Evolutionary conservation across 2,797 vertebrate species (phyloP).

Genomic region (Scomberomorus guttatus): DNA sequence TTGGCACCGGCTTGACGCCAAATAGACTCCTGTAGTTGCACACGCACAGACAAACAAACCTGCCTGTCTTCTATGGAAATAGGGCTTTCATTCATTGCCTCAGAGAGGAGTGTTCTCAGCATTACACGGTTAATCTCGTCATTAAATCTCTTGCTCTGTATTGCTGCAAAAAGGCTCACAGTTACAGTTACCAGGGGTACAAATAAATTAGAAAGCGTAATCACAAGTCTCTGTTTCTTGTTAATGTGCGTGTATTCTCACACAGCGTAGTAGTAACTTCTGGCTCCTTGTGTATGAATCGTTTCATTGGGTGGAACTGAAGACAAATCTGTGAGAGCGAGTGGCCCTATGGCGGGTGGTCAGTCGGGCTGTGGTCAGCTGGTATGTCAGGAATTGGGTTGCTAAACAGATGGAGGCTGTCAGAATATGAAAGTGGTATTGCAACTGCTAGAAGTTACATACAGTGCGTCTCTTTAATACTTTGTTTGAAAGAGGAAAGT

Average conservation of each 20-base stretch:
- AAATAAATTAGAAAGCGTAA: conserved; percentile 1
- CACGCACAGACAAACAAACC: conserved; percentile 50
- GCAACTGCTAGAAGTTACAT: conserved; percentile 23
- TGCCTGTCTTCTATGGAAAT: conserved; percentile 59
- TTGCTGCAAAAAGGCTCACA: conserved; percentile 26
- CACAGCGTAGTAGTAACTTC: neutral
- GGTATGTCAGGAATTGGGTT: conserved; percentile 62
- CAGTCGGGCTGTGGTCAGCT: conserved; percentile 56
- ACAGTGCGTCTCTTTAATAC: conserved; percentile 48
- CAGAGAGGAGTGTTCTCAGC: conserved; percentile 47
- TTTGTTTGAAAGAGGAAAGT: neutral
- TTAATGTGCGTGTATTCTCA: neutral
- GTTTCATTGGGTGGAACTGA: conserved; percentile 37
- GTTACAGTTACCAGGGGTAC: neutral
- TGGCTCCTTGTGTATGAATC: neutral
- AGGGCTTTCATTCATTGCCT: conserved; percentile 72
- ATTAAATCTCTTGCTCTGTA: conserved; percentile 47
- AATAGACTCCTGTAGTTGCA: conserved; percentile 55
- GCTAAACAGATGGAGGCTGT: conserved; percentile 63
- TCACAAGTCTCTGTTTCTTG: neutral
- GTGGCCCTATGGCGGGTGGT: conserved; percentile 43
- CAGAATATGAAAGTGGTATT: conserved; percentile 58
- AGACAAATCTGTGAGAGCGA: conserved; percentile 38
- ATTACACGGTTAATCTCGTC: conserved; percentile 63
- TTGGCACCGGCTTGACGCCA: conserved; percentile 66